Evolutionary conservation across 1,140 invertebrate species (phyloP).

Genomic region (Scaptomyza hsui): DNA sequence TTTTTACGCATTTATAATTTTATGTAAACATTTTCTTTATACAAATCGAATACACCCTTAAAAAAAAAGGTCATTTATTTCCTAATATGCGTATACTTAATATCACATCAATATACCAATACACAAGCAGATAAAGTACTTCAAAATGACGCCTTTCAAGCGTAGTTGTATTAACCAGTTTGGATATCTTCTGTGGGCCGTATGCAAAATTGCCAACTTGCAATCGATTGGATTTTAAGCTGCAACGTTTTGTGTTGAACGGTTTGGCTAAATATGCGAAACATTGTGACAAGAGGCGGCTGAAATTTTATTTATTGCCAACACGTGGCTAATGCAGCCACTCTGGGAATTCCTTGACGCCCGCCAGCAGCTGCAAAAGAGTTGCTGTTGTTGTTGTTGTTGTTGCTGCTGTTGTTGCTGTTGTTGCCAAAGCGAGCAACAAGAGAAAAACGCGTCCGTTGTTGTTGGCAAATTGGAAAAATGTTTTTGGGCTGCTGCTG

Average conservation of each 20-base stretch:
- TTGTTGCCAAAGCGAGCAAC: slow-evolving; percentile 19
- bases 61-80: too few species aligned
- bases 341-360: slow-evolving; percentile 29
- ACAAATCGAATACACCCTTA: too few species aligned
- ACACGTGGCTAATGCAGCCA: slow-evolving; percentile 45
- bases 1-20: not conserved
- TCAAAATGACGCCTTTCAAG: too few species aligned
- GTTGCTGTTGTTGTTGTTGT: slow-evolving; percentile 1
- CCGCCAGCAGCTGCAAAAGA: slow-evolving; percentile 31
- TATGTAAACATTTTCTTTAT: too few species aligned
- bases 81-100: too few species aligned
- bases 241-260: not conserved
- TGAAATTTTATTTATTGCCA: slow-evolving; percentile 45
- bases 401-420: slow-evolving; percentile 1
- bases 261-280: slow-evolving; percentile 32
- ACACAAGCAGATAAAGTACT: too few species aligned
- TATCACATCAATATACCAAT: too few species aligned
- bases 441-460: slow-evolving; percentile 26
- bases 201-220: too few species aligned
- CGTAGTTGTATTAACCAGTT: too few species aligned
- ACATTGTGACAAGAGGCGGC: slow-evolving; percentile 38
- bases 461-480: slow-evolving; percentile 43
- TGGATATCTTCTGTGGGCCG: too few species aligned
- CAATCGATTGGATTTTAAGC: not conserved
- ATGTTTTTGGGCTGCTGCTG: slow-evolving; percentile 14